These are phyloP conservation scores for Drosophila kepulauana DNA, from an alignment of 1,140 invertebrate genomes.

Conservation along the genomic window DNA sequence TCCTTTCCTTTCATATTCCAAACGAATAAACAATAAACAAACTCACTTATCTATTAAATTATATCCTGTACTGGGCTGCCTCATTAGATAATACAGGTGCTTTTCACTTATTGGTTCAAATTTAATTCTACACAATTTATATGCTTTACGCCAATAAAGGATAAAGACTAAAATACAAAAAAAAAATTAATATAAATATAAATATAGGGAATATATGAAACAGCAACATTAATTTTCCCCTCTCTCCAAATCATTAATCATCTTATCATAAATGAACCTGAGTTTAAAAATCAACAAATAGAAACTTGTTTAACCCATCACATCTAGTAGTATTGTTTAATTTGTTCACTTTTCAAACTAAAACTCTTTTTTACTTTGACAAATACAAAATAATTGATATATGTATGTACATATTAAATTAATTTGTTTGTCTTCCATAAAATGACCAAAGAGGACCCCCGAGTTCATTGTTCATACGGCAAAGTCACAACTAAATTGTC, in stretches of 20 bases:
- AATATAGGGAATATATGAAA: neutral
- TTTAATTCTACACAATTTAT: too few relatives aligned
- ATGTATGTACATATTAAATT: slow-evolving; percentile 30
- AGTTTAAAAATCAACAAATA: slow-evolving; percentile 3
- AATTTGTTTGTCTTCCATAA: slow-evolving; percentile 22
- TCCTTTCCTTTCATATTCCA: slow-evolving; percentile 19
- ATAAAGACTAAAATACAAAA: neutral
- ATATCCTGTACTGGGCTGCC: neutral
- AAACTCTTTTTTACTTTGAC: slow-evolving; percentile 16
- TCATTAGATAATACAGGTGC: neutral
- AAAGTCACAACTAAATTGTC: slow-evolving; percentile 22
- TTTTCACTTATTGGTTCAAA: too few relatives aligned
- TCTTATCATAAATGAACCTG: slow-evolving; percentile 24
- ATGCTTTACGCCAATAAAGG: neutral
- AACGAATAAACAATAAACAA: neutral
- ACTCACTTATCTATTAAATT: neutral
- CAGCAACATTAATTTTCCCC: slow-evolving; percentile 14
- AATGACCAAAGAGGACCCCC: slow-evolving; percentile 12
- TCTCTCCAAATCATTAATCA: slow-evolving; percentile 38
- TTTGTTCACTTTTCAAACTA: slow-evolving; percentile 13
- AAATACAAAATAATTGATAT: slow-evolving; percentile 23
- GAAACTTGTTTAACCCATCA: slow-evolving; percentile 1
- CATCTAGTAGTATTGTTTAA: slow-evolving; percentile 11
- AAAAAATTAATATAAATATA: neutral
- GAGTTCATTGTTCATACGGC: slow-evolving; percentile 23